A percentile compares a stretch with the other conserved stretches of the same genome.
Conservation (phyloP, 1,140 invertebrate species). For the Caenorhabditis brenneri region DNA sequence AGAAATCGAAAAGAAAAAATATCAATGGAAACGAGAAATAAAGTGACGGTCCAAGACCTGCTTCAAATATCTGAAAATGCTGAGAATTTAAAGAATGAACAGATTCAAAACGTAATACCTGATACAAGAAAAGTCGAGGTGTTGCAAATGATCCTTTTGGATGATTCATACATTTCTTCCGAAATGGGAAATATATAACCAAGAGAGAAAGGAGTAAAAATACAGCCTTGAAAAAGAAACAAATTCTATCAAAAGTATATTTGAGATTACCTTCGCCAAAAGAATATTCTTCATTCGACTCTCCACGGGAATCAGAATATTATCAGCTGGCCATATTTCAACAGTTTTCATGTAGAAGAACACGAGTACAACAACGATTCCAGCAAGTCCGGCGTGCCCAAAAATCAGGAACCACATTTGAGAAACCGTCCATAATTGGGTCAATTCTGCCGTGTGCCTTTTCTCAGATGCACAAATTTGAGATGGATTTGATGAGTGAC, state of each 20-base stretch:
- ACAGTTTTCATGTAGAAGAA: not conserved
- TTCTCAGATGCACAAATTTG: not conserved
- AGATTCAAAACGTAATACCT: not conserved
- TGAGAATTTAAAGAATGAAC: too few relatives aligned
- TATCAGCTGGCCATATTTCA: not conserved
- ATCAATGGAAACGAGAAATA: not conserved
- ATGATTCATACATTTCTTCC: conserved; percentile 4
- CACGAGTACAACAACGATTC: not conserved
- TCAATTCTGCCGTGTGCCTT: conserved; percentile 1
- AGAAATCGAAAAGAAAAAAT: not conserved
- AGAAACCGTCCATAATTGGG: not conserved
- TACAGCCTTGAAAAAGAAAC: not conserved
- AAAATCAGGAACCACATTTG: not conserved
- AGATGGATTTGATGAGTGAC: not conserved
- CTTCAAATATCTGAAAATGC: not conserved
- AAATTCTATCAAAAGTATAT: not conserved
- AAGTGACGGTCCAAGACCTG: not conserved
- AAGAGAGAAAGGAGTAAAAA: not conserved
- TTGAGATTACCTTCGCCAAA: not conserved
- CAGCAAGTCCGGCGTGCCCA: not conserved
- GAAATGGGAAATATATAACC: not conserved
- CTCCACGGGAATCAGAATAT: conserved; percentile 4
- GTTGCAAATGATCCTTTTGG: not conserved
- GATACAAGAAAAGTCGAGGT: not conserved
- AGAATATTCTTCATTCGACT: not conserved